Percentiles rank a stretch among this genome's conserved stretches.
Evolutionary conservation across 1,140 invertebrate species (phyloP).

Genomic region (Drosophila grimshawi): DNA sequence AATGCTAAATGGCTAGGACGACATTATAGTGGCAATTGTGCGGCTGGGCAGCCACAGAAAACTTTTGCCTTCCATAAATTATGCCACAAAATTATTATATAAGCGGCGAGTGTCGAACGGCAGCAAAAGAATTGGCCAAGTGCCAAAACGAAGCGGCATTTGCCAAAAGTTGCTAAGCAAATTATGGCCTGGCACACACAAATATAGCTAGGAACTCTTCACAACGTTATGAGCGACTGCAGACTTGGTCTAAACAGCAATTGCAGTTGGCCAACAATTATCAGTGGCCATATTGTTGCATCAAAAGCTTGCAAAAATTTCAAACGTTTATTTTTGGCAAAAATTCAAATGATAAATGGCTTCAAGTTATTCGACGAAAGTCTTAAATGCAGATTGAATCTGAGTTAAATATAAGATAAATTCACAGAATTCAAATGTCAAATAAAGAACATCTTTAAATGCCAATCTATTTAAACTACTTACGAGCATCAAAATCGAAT

Average conservation of each 20-base stretch:
- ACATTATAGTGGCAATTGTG: slow-evolving; percentile 79
- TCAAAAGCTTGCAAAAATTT: slow-evolving; percentile 4
- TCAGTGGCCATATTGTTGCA: slow-evolving; percentile 33
- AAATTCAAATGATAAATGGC: not conserved
- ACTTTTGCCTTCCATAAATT: slow-evolving; percentile 77
- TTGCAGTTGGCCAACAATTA: slow-evolving; percentile 33
- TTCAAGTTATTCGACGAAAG: not conserved
- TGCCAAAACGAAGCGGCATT: slow-evolving; percentile 47
- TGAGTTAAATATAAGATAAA: not conserved
- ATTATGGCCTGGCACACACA: slow-evolving; percentile 66
- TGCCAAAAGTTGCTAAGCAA: slow-evolving; percentile 71
- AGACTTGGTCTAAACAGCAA: slow-evolving; percentile 16
- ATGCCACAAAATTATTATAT: slow-evolving; percentile 79
- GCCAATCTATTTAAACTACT: too few relatives aligned
- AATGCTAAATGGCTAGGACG: slow-evolving; percentile 68
- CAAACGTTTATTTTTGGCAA: not conserved
- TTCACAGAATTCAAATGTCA: too few relatives aligned
- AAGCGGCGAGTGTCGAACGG: slow-evolving; percentile 70
- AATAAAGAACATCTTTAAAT: too few relatives aligned
- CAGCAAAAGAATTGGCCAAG: slow-evolving; percentile 67
- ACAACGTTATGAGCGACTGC: slow-evolving; percentile 30
- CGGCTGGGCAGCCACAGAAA: slow-evolving; percentile 74
- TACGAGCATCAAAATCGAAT: too few relatives aligned
- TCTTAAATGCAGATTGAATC: not conserved
- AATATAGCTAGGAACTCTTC: slow-evolving; percentile 48